Base-by-base conservation (phyloP, 1,140 invertebrate species). In the Drusus annulatus region DNA sequence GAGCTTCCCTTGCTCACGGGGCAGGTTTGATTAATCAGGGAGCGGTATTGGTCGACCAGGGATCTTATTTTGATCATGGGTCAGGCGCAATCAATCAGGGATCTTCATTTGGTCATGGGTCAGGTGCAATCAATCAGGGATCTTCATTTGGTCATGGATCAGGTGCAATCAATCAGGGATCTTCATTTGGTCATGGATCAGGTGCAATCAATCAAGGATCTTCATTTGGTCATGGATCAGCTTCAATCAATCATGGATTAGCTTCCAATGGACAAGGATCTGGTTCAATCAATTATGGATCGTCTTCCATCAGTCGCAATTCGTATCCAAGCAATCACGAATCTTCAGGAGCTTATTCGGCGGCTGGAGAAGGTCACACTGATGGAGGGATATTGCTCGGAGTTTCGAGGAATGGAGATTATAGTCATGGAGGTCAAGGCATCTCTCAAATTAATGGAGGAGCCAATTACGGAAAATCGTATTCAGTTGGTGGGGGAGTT, bases 241-340 rank as follows among this genome's bases (percentile, higher is more conserved):
- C n/a, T 56, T 16, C 23, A n/a, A 75, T 58, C 10, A 56, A 31
- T 31, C 73, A 19, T 0, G 63, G 63, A 36, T 28, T 28, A 28
- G 25, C 2, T 28, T 28, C 25, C 2, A 28, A 28, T 60, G 17
- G n/a, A 10, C 50, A 50, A 7, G 19, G 28, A 50, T 15, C n/a
- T n/a, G 65, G 16, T 15, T 77, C 60, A 6, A 21, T 63, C 60
- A 63, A 25, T 60, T 28, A 65, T 10, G 68, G 68, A 21, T 71
- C 68, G 4, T 51, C 45, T 19, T n/a, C 68, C 3, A 23, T 21
- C 68, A 51, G 36, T 45, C 36, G 36, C 36, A 45, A 45, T 7
- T 45, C 36, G 10, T 45, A 45, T 13, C 36, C 36, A 45, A 13
- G 0, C 36, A 13, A 31, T 31, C 62, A 65, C 25, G 68, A 50